Evolutionary conservation across 2,797 vertebrate species (phyloP).

Genomic region (Smutsia temminckii): DNA sequence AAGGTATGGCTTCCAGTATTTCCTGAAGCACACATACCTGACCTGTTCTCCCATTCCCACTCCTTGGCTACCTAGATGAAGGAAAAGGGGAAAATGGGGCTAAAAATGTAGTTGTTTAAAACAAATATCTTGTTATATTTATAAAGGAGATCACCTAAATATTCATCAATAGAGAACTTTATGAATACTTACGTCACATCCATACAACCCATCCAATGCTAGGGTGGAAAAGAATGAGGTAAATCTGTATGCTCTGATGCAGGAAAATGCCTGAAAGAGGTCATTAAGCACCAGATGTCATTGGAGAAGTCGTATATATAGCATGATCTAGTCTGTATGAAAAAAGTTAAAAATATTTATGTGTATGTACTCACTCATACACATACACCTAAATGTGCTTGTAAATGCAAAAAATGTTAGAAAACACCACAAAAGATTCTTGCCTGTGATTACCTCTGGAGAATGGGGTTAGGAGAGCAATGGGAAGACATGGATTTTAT

Average conservation of each 20-base stretch:
- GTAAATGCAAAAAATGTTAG: background rate
- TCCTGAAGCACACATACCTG: background rate
- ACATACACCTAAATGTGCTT: background rate
- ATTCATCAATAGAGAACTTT: background rate
- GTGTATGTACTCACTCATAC: background rate
- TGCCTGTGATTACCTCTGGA: background rate
- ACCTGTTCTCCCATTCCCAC: background rate
- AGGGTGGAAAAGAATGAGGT: background rate
- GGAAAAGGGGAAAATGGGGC: background rate
- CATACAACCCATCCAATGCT: background rate
- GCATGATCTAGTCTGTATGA: background rate
- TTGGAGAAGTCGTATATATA: background rate
- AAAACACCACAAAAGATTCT: background rate
- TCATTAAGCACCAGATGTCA: background rate
- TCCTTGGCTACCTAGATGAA: background rate
- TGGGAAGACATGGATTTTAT: background rate
- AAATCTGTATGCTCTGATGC: background rate
- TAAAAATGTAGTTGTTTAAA: background rate
- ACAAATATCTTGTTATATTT: background rate
- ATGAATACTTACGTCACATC: background rate
- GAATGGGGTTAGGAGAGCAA: background rate
- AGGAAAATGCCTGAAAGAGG: background rate
- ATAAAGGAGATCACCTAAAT: constrained; percentile 16
- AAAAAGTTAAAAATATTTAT: background rate
- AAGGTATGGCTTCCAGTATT: background rate